phyloP scores from a whole-genome alignment of 1,140 invertebrate genomes.

The Bicyclus anynana region DNA sequence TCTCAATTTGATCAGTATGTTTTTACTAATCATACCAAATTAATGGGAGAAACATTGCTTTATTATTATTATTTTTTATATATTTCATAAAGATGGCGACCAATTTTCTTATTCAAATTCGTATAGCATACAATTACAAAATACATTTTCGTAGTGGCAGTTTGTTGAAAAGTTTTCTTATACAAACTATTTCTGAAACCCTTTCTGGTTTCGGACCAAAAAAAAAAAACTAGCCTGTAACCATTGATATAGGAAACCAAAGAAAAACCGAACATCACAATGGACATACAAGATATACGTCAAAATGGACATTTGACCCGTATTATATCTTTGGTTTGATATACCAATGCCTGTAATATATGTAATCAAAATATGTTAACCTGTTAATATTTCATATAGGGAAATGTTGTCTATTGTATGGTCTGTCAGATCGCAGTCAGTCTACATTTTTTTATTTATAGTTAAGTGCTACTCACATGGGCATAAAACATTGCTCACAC shows the following conservation, averaged over 20 bases:
- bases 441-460: neutral
- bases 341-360: conserved; percentile 5
- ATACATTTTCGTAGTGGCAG: conserved; percentile 22
- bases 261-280: neutral
- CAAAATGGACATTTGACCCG: neutral
- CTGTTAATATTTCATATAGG: conserved; percentile 33
- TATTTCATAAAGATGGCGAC: no score
- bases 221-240: conserved; percentile 6
- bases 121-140: neutral
- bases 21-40: no score
- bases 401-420: neutral
- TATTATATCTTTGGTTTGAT: neutral
- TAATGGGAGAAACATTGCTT: no score
- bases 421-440: neutral
- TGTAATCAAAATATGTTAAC: conserved; percentile 10
- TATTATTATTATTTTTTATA: no score
- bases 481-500: no score
- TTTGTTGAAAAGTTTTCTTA: conserved; percentile 20
- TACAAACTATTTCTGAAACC: conserved; percentile 17
- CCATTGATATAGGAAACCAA: neutral
- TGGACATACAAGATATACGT: no score
- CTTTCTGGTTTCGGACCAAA: neutral
- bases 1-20: no score
- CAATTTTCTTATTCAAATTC: conserved; percentile 1
- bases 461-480: no score